Conservation (phyloP, 2,888 invertebrate species). For the Drosophila colorata region DNA sequence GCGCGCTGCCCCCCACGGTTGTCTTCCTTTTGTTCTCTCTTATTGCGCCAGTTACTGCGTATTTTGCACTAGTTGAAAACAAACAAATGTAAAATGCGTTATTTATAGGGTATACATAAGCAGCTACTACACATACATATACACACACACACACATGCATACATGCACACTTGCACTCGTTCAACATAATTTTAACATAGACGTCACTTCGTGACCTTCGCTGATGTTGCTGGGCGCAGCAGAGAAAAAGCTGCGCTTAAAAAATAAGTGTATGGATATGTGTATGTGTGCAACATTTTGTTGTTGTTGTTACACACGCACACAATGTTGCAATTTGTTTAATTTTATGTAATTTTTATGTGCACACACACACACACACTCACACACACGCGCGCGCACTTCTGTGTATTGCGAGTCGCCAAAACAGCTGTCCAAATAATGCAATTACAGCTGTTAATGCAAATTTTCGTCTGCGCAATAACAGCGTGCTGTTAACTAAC, state of each 20-base stretch:
- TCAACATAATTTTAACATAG: slow-evolving; percentile 35
- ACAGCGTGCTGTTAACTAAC: slow-evolving; percentile 51
- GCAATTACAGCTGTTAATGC: slow-evolving; percentile 60
- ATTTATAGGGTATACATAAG: slow-evolving; percentile 14
- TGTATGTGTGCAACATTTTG: slow-evolving; percentile 6
- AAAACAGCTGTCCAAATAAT: slow-evolving; percentile 60
- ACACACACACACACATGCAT: background rate
- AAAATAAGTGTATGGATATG: background rate
- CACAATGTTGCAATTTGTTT: slow-evolving; percentile 30
- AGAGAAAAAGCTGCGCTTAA: slow-evolving; percentile 22
- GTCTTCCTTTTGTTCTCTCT: background rate
- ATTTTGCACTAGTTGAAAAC: slow-evolving; percentile 41
- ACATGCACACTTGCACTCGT: slow-evolving; percentile 8
- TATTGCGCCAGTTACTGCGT: slow-evolving; percentile 40
- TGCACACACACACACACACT: slow-evolving; percentile 6
- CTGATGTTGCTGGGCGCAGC: slow-evolving; percentile 34
- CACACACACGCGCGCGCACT: slow-evolving; percentile 1
- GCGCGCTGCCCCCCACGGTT: slow-evolving; percentile 24
- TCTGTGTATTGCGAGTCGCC: slow-evolving; percentile 7
- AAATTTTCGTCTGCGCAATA: slow-evolving; percentile 26
- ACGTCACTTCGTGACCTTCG: slow-evolving; percentile 56
- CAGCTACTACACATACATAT: slow-evolving; percentile 10
- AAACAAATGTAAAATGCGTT: slow-evolving; percentile 32
- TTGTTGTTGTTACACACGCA: slow-evolving; percentile 13
- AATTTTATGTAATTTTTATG: slow-evolving; percentile 26